Conservation (phyloP, 2,797 vertebrate species). For the Cossypha heuglini region DNA sequence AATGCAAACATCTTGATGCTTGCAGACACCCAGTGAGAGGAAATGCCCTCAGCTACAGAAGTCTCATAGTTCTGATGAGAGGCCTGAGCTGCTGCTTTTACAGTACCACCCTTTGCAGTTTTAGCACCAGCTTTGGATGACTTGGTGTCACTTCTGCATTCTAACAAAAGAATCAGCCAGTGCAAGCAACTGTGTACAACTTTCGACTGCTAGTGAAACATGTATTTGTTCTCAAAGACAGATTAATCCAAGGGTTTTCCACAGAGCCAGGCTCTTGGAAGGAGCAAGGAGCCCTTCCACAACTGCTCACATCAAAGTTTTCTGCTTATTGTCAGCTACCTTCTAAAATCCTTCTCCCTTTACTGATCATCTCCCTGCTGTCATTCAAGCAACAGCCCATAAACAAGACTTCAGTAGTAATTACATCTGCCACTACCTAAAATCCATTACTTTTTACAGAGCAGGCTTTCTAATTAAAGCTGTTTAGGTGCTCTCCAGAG, state of each 20-base stretch:
- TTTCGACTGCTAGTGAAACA: not conserved
- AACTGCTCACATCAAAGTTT: not conserved
- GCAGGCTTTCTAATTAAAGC: conserved; percentile 5
- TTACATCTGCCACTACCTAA: not conserved
- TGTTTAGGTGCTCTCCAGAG: not conserved
- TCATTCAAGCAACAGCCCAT: not conserved
- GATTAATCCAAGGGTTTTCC: not conserved
- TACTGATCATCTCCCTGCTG: not conserved
- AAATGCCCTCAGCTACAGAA: not conserved
- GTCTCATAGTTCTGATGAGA: not conserved
- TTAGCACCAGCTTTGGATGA: not conserved
- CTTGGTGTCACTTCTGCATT: conserved; percentile 25
- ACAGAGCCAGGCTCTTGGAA: not conserved
- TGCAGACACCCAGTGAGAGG: not conserved
- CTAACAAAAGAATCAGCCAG: conserved; percentile 25
- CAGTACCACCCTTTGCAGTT: not conserved
- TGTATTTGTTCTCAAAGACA: not conserved
- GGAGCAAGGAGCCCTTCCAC: not conserved
- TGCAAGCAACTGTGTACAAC: not conserved
- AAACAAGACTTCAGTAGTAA: not conserved
- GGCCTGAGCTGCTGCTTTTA: not conserved
- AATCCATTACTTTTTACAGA: not conserved
- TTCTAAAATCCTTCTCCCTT: not conserved
- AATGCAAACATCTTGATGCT: not conserved
- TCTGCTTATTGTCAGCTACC: not conserved